A percentile compares a stretch with the other conserved stretches of the same genome.
phyloP scores from a whole-genome alignment of 2,888 invertebrate genomes.

The Caradrina clavipalpis region DNA sequence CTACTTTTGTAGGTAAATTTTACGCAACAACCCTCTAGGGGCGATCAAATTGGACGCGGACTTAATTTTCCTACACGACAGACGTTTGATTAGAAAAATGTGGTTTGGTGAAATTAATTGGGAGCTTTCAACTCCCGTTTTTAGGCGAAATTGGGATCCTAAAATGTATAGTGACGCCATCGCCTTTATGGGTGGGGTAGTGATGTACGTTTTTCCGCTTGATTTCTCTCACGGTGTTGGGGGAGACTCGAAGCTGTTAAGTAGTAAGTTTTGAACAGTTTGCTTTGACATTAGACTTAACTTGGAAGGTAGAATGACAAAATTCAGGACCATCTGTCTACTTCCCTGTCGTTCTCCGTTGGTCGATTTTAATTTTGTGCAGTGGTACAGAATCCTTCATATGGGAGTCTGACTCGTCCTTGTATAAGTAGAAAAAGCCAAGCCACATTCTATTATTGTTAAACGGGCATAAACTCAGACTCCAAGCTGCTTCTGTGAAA shows the following conservation, averaged over 20 bases:
- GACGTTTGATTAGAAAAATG: slow-evolving; percentile 65
- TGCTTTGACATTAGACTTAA: background rate
- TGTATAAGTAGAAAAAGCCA: too few species aligned
- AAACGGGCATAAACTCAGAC: too few species aligned
- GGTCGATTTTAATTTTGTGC: too few species aligned
- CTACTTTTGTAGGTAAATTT: slow-evolving; percentile 64
- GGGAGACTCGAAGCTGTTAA: slow-evolving; percentile 18
- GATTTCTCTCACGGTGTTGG: slow-evolving; percentile 15
- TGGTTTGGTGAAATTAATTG: slow-evolving; percentile 55
- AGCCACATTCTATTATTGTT: too few species aligned
- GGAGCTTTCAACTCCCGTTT: slow-evolving; percentile 38
- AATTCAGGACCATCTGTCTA: too few species aligned
- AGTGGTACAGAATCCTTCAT: too few species aligned
- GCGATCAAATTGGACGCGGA: slow-evolving; percentile 61
- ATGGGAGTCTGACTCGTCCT: too few species aligned
- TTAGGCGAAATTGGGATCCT: slow-evolving; percentile 20
- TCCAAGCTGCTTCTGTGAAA: too few species aligned
- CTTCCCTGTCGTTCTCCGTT: too few species aligned
- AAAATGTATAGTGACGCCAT: slow-evolving; percentile 33
- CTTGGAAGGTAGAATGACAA: background rate
- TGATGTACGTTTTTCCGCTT: slow-evolving; percentile 46
- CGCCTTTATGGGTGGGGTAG: slow-evolving; percentile 22
- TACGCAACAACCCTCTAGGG: slow-evolving; percentile 49
- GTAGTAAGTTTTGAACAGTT: slow-evolving; percentile 14
- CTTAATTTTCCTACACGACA: slow-evolving; percentile 56